Conservation (phyloP, 2,888 invertebrate species). For the Tenthredo amoena region DNA sequence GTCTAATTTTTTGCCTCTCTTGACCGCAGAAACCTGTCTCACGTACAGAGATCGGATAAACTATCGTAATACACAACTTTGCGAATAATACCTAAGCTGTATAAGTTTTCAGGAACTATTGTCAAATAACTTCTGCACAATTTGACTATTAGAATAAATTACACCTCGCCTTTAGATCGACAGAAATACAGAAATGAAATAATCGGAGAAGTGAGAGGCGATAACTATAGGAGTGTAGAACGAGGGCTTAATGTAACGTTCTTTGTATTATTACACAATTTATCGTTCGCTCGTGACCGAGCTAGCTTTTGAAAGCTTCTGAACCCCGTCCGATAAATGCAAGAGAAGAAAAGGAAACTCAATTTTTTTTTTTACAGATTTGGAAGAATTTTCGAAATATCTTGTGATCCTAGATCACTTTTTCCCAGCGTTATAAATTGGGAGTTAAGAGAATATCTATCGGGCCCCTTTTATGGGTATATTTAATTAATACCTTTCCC, state of each 20-base stretch:
- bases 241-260: constrained; percentile 15
- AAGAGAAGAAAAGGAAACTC: neutral
- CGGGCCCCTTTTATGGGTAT: neutral
- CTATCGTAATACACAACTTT: neutral
- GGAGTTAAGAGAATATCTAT: neutral
- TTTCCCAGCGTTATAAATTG: neutral
- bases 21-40: neutral
- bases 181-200: neutral
- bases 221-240: neutral
- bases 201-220: constrained; percentile 20
- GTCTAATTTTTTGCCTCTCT: neutral
- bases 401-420: neutral
- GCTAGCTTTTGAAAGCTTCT: neutral
- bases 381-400: neutral
- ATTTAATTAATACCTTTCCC: constrained; percentile 23
- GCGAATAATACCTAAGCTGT: neutral
- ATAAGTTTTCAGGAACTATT: neutral
- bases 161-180: neutral
- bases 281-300: constrained; percentile 4
- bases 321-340: neutral
- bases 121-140: neutral
- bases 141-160: constrained; percentile 21
- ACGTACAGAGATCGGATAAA: neutral
- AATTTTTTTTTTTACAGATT: neutral
- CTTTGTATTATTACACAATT: constrained; percentile 29